Conservation (phyloP, 2,113 vertebrate genomes). For the Drymodes brunneopygia region DNA sequence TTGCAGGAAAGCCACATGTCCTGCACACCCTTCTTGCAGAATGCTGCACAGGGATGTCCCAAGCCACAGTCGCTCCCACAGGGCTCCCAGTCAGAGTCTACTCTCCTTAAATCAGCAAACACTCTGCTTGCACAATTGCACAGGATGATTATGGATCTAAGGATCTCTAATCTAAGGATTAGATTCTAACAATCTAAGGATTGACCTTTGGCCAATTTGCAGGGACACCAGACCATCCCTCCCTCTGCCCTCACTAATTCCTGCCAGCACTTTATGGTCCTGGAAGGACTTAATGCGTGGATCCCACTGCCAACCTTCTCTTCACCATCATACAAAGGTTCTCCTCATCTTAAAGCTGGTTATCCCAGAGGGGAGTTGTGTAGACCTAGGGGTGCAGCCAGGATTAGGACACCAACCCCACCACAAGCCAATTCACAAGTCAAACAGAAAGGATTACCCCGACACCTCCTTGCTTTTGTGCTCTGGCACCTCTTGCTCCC, state of each 20-base stretch:
- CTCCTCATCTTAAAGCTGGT: background rate
- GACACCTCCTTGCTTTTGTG: background rate
- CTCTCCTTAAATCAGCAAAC: background rate
- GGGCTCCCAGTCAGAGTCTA: background rate
- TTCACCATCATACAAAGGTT: background rate
- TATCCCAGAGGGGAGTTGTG: background rate
- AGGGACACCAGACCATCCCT: background rate
- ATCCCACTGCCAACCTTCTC: background rate
- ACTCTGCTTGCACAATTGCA: background rate
- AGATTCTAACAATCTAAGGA: too few species aligned
- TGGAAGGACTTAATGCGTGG: background rate
- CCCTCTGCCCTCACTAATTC: accelerated
- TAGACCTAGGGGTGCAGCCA: accelerated
- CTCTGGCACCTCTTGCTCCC: background rate
- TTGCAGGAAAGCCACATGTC: background rate
- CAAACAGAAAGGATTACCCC: background rate
- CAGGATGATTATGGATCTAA: accelerated
- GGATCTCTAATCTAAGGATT: too few species aligned
- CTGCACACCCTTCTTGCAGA: background rate
- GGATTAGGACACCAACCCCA: background rate
- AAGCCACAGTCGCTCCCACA: background rate
- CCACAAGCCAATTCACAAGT: background rate
- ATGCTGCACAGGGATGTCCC: accelerated
- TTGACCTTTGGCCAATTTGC: background rate
- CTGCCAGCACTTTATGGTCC: background rate